Percentiles rank a stretch among this genome's conserved stretches.
These are phyloP conservation scores for Scatophagus argus DNA, from an alignment of 2,113 vertebrate genomes.

Conservation along the genomic window DNA sequence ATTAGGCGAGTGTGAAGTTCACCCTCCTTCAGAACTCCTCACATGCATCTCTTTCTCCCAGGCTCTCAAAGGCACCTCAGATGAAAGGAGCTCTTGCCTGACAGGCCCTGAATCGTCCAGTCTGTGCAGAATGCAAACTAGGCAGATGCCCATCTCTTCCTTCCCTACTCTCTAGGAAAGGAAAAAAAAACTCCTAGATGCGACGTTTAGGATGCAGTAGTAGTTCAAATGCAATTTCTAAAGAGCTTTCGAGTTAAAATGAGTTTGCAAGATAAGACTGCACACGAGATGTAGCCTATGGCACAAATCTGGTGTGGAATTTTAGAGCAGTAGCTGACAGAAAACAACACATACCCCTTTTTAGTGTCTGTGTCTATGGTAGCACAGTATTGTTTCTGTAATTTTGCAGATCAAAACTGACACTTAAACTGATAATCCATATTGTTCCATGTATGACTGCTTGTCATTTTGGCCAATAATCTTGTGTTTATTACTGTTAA, in stretches of 20 bases:
- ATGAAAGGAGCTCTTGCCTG: conserved; percentile 68
- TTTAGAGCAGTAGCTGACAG: conserved; percentile 1
- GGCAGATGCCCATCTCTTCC: conserved; percentile 60
- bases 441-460: not conserved
- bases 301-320: conserved; percentile 29
- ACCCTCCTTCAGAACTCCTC: conserved; percentile 74
- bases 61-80: conserved; percentile 77
- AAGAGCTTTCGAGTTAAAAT: conserved; percentile 44
- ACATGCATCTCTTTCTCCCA: conserved; percentile 65
- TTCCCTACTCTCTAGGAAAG: conserved; percentile 56
- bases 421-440: not conserved
- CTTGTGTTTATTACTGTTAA: conserved; percentile 5
- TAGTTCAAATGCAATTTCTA: conserved; percentile 45
- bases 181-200: conserved; percentile 17
- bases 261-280: conserved; percentile 49
- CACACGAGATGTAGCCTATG: conserved; percentile 21
- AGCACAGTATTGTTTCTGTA: not conserved
- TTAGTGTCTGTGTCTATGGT: not conserved
- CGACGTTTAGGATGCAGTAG: conserved; percentile 51
- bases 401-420: not conserved
- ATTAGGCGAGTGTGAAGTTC: conserved; percentile 81
- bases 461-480: not conserved
- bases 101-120: conserved; percentile 68
- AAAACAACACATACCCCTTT: conserved; percentile 18
- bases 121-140: conserved; percentile 78